phyloP scores from a whole-genome alignment of 1,140 invertebrate species.

The Chrysoperla carnea region DNA sequence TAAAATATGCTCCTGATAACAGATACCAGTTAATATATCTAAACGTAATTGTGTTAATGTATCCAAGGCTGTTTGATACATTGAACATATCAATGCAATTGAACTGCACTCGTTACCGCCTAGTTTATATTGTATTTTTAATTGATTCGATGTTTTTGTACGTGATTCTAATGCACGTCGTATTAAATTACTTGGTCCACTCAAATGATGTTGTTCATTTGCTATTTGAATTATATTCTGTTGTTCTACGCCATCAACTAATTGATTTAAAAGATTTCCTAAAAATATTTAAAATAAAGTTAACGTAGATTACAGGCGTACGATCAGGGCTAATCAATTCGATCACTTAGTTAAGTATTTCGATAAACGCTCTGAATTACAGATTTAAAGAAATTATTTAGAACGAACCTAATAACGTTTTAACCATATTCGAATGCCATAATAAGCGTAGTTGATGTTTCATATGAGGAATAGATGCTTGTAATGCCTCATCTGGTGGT shows the following conservation, averaged over 20 bases:
- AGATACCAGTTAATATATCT: slow-evolving; percentile 89
- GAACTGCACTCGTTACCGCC: slow-evolving; percentile 63
- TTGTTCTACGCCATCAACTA: slow-evolving; percentile 26
- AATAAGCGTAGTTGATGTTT: slow-evolving; percentile 68
- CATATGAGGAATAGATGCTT: slow-evolving; percentile 63
- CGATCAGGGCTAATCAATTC: no score
- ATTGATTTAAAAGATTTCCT: slow-evolving; percentile 28
- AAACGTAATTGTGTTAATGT: slow-evolving; percentile 82
- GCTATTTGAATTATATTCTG: not conserved
- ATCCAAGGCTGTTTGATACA: slow-evolving; percentile 80
- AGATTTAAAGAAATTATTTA: not conserved
- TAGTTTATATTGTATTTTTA: slow-evolving; percentile 48
- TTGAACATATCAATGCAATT: slow-evolving; percentile 68
- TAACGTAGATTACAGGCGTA: not conserved
- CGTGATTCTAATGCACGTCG: slow-evolving; percentile 28
- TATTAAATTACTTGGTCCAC: not conserved
- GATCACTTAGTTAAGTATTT: no score
- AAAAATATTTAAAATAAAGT: slow-evolving; percentile 6
- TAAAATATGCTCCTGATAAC: slow-evolving; percentile 81
- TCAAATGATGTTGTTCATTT: not conserved
- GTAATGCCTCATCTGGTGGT: slow-evolving; percentile 60
- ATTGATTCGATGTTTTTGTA: slow-evolving; percentile 34
- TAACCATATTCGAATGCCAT: slow-evolving; percentile 48
- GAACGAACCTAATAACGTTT: slow-evolving; percentile 22
- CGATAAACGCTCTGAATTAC: no score